A percentile compares a stretch with the other conserved stretches of the same genome.
These are phyloP conservation scores for Lamellibrachia columna DNA, from an alignment of 2,888 invertebrate genomes.

Conservation along the genomic window DNA sequence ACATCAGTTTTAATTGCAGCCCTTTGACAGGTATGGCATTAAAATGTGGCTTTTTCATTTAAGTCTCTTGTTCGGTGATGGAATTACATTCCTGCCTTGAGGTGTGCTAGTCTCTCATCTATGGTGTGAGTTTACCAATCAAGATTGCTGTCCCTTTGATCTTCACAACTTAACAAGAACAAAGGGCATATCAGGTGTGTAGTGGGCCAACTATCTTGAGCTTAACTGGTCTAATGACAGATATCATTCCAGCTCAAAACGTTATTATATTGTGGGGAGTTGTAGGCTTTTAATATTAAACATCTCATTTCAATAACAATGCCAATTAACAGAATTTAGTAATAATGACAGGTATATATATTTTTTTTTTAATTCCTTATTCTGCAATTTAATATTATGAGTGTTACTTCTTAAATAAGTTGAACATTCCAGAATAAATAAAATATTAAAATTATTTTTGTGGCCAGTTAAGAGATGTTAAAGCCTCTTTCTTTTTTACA, in stretches of 20 bases:
- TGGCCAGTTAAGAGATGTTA: too few species aligned
- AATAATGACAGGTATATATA: background rate
- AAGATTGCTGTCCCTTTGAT: conserved; percentile 3
- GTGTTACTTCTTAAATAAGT: background rate
- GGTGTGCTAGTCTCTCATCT: background rate
- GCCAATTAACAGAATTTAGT: background rate
- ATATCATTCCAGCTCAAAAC: background rate
- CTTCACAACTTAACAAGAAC: background rate
- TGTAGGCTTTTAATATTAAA: background rate
- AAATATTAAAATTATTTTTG: too few species aligned
- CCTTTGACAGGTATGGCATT: conserved; percentile 10
- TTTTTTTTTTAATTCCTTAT: background rate
- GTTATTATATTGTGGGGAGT: background rate
- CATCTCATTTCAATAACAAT: background rate
- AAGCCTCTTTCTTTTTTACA: background rate
- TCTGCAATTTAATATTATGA: background rate
- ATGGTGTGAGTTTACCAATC: background rate
- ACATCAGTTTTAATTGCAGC: conserved; percentile 16
- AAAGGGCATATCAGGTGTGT: background rate
- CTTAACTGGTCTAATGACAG: background rate
- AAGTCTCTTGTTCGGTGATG: background rate
- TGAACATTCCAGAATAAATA: background rate
- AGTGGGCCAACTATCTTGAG: background rate
- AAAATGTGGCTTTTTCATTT: background rate
- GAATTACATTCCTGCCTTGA: background rate